Percentiles rank a stretch among this genome's conserved stretches.
These are phyloP conservation scores for Apamea anceps DNA, from an alignment of 2,888 invertebrate genomes.

Conservation along the genomic window DNA sequence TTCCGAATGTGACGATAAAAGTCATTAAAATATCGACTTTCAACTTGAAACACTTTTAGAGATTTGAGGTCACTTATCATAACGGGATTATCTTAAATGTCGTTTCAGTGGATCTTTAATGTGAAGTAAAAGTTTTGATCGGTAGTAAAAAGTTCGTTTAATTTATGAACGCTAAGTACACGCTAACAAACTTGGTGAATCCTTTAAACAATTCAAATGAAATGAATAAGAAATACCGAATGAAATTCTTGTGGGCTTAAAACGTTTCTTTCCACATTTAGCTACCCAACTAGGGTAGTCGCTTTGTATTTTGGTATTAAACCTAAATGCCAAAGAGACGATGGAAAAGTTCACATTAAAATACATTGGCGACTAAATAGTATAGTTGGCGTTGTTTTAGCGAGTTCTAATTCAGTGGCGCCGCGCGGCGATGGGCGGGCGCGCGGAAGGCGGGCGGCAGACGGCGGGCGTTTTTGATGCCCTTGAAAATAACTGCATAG, in stretches of 20 bases:
- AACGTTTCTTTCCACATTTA: slow-evolving; percentile 43
- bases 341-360: slow-evolving; percentile 62
- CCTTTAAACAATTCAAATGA: slow-evolving; percentile 39
- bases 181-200: slow-evolving; percentile 30
- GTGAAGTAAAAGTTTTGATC: slow-evolving; percentile 33
- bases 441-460: slow-evolving; percentile 51
- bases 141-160: slow-evolving; percentile 38
- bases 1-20: slow-evolving; percentile 37
- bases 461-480: slow-evolving; percentile 59
- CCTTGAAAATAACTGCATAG: slow-evolving; percentile 69
- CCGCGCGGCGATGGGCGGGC: slow-evolving; percentile 63
- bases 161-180: slow-evolving; percentile 31
- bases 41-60: slow-evolving; percentile 39
- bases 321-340: slow-evolving; percentile 64
- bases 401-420: slow-evolving; percentile 74
- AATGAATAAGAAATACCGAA: slow-evolving; percentile 34
- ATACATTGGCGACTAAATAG: slow-evolving; percentile 62
- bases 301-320: slow-evolving; percentile 50
- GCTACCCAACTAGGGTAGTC: slow-evolving; percentile 28
- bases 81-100: slow-evolving; percentile 30
- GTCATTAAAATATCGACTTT: slow-evolving; percentile 45
- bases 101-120: slow-evolving; percentile 28
- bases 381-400: slow-evolving; percentile 73
- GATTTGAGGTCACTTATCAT: slow-evolving; percentile 37
- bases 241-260: slow-evolving; percentile 37